These are phyloP conservation scores for Pycnonotus jocosus DNA, from an alignment of 2,113 vertebrate species.

Conservation along the genomic window DNA sequence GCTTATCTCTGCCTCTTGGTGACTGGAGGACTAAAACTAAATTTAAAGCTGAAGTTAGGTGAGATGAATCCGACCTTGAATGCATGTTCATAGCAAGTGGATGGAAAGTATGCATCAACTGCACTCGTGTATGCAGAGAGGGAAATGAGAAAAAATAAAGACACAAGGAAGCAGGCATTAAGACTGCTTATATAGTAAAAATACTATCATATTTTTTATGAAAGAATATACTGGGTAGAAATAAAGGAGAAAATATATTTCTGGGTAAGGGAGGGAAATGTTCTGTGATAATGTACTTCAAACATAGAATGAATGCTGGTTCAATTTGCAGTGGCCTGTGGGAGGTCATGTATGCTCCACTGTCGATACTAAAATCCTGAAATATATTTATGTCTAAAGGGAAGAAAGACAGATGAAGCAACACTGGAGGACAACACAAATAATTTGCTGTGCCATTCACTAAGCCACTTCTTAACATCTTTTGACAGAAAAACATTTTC, in stretches of 20 bases:
- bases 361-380: neutral
- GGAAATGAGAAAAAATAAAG: neutral
- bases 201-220: neutral
- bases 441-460: neutral
- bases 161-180: neutral
- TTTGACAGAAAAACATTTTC: neutral
- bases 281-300: neutral
- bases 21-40: neutral
- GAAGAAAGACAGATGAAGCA: neutral
- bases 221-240: neutral
- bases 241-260: neutral
- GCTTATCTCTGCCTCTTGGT: neutral
- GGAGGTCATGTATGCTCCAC: neutral
- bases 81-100: neutral
- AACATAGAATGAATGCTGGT: neutral
- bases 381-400: neutral
- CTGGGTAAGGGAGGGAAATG: neutral
- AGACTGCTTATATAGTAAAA: neutral
- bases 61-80: neutral
- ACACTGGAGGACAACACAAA: neutral
- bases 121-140: neutral
- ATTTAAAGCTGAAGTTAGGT: neutral
- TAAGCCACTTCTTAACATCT: neutral
- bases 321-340: neutral
- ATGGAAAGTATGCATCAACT: neutral